A percentile compares a stretch with the other conserved stretches of the same genome.
Evolutionary conservation across 2,113 vertebrate species (phyloP).

Genomic region (Tiliqua scincoides): DNA sequence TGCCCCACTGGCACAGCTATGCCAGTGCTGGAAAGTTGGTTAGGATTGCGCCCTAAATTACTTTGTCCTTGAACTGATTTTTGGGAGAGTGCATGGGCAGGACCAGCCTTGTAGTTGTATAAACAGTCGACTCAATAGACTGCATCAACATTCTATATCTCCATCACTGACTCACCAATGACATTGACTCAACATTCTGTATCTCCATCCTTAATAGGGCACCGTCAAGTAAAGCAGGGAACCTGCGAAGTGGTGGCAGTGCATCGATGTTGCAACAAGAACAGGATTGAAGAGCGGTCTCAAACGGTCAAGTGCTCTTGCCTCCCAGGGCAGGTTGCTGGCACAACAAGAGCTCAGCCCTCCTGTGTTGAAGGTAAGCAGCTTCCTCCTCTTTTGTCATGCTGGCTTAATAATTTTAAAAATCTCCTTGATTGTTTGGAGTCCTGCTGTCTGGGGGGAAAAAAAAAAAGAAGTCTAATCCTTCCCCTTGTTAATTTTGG

Average conservation of each 20-base stretch:
- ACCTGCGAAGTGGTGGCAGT: constrained; percentile 94
- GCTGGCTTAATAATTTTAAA: background rate
- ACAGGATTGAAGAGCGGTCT: constrained; percentile 94
- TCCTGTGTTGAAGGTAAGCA: constrained; percentile 96
- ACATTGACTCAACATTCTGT: background rate
- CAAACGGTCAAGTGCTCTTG: constrained; percentile 98
- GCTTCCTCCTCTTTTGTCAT: rapidly evolving
- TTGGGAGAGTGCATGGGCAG: background rate
- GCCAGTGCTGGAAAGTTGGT: too few species aligned
- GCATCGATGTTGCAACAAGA: constrained; percentile 98
- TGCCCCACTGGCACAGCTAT: too few species aligned
- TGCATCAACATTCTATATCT: too few species aligned
- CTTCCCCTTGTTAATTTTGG: constrained; percentile 60
- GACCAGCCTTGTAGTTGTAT: background rate
- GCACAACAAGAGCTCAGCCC: constrained; percentile 90
- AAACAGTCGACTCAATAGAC: background rate
- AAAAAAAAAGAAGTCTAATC: constrained; percentile 46
- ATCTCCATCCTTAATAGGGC: constrained; percentile 68
- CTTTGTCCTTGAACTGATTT: background rate
- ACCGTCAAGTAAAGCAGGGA: constrained; percentile 93
- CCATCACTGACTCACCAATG: background rate
- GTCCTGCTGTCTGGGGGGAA: constrained; percentile 43
- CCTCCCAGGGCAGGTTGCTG: constrained; percentile 94
- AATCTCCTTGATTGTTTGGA: constrained; percentile 43
- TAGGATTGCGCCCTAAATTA: too few species aligned